Conservation (phyloP, 2,797 vertebrate genomes). For the Acrocephalus scirpaceus region DNA sequence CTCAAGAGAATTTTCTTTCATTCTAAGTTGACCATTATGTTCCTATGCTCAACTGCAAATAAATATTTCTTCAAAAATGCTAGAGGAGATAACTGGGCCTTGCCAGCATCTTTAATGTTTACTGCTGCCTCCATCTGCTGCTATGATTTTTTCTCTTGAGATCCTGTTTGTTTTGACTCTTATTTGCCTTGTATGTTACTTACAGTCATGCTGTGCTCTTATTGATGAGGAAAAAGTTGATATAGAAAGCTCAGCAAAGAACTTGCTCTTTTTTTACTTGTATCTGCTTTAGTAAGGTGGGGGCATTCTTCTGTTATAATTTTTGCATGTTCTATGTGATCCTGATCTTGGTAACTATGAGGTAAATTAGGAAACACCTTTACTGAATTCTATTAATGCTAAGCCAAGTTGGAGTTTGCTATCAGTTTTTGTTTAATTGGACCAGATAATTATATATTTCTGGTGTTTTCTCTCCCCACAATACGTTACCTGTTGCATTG, state of each 20-base stretch:
- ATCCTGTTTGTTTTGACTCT: slow-evolving; percentile 3
- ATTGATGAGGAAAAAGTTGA: neutral
- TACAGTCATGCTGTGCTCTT: neutral
- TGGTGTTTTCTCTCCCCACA: neutral
- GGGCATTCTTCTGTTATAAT: neutral
- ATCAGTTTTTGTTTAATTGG: neutral
- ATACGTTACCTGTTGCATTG: neutral
- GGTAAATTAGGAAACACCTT: neutral
- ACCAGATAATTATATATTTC: neutral
- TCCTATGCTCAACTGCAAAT: neutral
- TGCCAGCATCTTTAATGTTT: neutral
- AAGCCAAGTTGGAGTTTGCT: neutral
- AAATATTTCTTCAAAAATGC: neutral
- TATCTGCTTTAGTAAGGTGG: neutral
- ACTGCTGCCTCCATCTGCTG: slow-evolving; percentile 16
- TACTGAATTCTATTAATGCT: neutral
- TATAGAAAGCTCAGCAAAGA: neutral
- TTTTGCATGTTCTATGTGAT: neutral
- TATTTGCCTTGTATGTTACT: neutral
- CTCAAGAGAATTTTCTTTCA: neutral
- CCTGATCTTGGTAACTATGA: neutral
- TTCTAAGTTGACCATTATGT: neutral
- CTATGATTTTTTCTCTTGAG: neutral
- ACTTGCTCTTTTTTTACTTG: neutral
- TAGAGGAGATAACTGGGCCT: neutral